phyloP scores from a whole-genome alignment of 2,113 vertebrate genomes.

The Genyomyrus donnyi region DNA sequence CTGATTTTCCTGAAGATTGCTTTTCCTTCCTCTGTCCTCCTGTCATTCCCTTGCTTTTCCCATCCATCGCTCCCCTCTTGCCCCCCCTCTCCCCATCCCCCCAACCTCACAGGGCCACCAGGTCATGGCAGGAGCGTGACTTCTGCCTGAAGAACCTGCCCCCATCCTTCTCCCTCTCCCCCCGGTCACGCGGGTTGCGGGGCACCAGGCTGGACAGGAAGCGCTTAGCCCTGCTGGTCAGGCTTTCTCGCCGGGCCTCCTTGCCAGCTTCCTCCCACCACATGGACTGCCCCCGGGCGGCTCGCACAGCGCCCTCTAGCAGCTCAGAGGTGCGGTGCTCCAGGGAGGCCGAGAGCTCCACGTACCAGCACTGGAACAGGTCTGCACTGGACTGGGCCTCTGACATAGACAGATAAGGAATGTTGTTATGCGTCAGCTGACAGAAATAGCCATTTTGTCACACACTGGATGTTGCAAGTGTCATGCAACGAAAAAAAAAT shows the following conservation, averaged over 20 bases:
- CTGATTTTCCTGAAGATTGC: not conserved
- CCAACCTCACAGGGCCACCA: conserved; percentile 51
- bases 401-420: conserved; percentile 26
- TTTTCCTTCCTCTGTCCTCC: not conserved
- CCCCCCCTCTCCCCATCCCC: not conserved
- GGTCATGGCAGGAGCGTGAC: conserved; percentile 84
- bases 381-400: conserved; percentile 72
- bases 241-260: conserved; percentile 66
- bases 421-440: not conserved
- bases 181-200: conserved; percentile 58
- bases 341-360: conserved; percentile 78
- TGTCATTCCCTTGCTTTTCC: not conserved
- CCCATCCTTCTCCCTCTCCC: conserved; percentile 53
- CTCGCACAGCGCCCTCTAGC: conserved; percentile 72
- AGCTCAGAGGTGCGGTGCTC: conserved; percentile 80
- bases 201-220: conserved; percentile 78
- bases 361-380: conserved; percentile 75
- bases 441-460: not conserved
- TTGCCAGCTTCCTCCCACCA: conserved; percentile 49
- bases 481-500: not conserved
- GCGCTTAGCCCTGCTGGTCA: conserved; percentile 78
- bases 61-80: not conserved
- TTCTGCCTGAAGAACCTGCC: conserved; percentile 81
- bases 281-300: conserved; percentile 66
- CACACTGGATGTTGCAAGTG: not conserved